Conservation (phyloP, 2,113 vertebrate species). For the Pachyramphus minor region DNA sequence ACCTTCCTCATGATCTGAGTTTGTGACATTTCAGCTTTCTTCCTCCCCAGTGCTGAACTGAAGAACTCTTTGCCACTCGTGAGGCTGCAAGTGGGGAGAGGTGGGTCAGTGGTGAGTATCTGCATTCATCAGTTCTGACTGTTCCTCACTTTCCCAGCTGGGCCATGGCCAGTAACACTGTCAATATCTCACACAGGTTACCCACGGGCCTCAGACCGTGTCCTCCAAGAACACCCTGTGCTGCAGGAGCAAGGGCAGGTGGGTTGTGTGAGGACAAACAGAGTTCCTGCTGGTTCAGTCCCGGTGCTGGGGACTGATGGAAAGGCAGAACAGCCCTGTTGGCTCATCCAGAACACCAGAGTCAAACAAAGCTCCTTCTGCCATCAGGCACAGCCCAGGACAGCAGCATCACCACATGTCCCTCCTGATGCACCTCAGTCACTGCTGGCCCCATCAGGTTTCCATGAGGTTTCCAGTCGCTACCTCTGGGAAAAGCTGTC, state of each 20-base stretch:
- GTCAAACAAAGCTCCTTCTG: background rate
- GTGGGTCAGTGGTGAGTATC: background rate
- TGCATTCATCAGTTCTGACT: background rate
- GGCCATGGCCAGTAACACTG: background rate
- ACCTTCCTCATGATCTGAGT: background rate
- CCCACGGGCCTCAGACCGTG: accelerated
- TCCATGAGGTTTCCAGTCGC: background rate
- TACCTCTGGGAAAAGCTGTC: background rate
- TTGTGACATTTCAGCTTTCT: background rate
- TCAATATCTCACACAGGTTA: background rate
- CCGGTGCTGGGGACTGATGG: background rate
- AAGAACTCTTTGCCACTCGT: background rate
- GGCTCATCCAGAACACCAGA: background rate
- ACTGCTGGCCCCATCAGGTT: background rate
- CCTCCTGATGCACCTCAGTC: background rate
- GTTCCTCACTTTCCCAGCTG: background rate
- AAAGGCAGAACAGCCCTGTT: background rate
- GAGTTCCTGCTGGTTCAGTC: background rate
- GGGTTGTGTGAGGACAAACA: background rate
- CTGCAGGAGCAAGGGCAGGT: background rate
- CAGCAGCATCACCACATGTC: background rate
- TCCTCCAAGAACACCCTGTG: background rate
- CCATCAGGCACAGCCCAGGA: background rate
- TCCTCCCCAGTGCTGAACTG: background rate
- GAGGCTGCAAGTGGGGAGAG: background rate